Percentiles rank a stretch among this genome's conserved stretches.
phyloP scores from a whole-genome alignment of 2,797 vertebrate genomes.

The Periparus ater region DNA sequence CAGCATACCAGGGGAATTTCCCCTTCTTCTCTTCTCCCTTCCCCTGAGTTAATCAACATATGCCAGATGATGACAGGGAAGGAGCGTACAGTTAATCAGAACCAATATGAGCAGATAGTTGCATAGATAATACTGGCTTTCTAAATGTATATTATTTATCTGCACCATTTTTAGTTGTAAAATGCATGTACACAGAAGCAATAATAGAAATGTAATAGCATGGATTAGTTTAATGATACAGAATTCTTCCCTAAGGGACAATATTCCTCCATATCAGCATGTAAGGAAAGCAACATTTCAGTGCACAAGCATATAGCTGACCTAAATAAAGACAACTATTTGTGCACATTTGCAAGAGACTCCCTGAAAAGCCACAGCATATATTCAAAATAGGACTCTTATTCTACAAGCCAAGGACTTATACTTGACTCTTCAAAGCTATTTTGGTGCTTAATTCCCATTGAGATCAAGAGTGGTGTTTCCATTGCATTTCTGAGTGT shows the following conservation, averaged over 20 bases:
- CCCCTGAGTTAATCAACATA: not conserved
- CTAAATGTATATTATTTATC: not conserved
- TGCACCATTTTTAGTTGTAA: not conserved
- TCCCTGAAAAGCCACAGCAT: not conserved
- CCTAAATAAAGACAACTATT: not conserved
- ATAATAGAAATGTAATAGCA: not conserved
- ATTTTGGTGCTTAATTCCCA: not conserved
- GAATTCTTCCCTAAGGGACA: not conserved
- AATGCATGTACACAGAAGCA: not conserved
- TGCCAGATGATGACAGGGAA: not conserved
- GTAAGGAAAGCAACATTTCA: not conserved
- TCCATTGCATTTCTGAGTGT: not conserved
- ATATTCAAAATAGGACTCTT: not conserved
- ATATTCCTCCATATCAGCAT: not conserved
- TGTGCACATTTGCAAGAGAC: not conserved
- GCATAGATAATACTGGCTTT: not conserved
- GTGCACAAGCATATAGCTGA: not conserved
- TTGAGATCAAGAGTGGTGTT: not conserved
- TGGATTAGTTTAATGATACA: not conserved
- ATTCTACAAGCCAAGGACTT: not conserved
- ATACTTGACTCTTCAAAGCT: not conserved
- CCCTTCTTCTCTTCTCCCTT: not conserved
- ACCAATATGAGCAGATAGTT: not conserved
- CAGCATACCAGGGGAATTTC: not conserved
- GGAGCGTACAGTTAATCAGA: not conserved